A percentile compares a stretch with the other conserved stretches of the same genome.
Evolutionary conservation across 2,113 vertebrate genomes (phyloP).

Genomic region (Epinephelus lanceolatus): DNA sequence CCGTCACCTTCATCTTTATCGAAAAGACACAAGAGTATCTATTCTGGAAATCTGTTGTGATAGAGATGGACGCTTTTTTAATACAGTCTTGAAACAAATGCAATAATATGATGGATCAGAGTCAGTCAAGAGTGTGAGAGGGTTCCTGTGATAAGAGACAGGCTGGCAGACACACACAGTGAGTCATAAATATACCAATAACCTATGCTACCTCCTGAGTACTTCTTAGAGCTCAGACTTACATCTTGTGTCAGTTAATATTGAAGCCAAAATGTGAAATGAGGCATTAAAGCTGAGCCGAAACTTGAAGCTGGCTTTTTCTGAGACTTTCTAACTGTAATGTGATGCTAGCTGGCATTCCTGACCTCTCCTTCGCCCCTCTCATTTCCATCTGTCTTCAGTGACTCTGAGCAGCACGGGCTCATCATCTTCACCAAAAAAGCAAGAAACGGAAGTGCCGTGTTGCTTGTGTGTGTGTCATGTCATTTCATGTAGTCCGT

Average conservation of each 20-base stretch:
- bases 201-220: not conserved
- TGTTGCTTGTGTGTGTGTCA: not conserved
- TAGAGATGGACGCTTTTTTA: not conserved
- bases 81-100: not conserved
- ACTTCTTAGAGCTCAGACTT: conserved; percentile 29
- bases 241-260: conserved; percentile 20
- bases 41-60: no score
- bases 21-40: not conserved
- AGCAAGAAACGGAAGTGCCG: not conserved
- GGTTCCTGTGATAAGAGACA: not conserved
- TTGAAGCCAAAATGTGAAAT: conserved; percentile 29
- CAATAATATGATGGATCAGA: not conserved
- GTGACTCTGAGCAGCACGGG: conserved; percentile 10
- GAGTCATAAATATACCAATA: not conserved
- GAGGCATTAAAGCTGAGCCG: conserved; percentile 16
- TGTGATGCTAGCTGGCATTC: conserved; percentile 33
- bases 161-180: not conserved
- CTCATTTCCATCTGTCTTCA: conserved; percentile 31
- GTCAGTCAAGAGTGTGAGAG: not conserved
- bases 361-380: conserved; percentile 45
- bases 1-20: not conserved
- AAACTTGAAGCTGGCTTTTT: conserved; percentile 47
- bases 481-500: not conserved
- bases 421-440: conserved; percentile 25
- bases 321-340: conserved; percentile 32